These are phyloP conservation scores for Trachelus iudaicus DNA, from an alignment of 2,888 invertebrate genomes.

Conservation along the genomic window DNA sequence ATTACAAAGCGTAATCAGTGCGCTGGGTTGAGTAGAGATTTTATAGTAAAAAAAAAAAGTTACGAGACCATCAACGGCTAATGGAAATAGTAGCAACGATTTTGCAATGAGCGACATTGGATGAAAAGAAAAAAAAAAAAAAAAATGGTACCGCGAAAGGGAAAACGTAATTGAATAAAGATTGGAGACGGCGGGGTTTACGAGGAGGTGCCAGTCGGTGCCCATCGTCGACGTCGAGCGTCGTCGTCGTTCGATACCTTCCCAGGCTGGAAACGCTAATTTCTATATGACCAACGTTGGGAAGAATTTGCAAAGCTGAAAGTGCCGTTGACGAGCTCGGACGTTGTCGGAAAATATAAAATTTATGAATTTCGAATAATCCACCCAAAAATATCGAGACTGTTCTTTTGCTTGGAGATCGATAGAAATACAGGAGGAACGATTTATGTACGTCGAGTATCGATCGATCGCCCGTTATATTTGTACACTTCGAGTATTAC, in stretches of 20 bases:
- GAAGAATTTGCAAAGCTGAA: conserved; percentile 15
- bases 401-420: not conserved
- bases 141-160: not conserved
- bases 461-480: not conserved
- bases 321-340: conserved; percentile 32
- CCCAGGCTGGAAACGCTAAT: not conserved
- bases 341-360: not conserved
- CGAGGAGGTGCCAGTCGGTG: conserved; percentile 31
- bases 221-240: conserved; percentile 31
- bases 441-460: not conserved
- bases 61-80: not conserved
- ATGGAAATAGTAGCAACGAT: not conserved
- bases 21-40: not conserved
- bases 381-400: not conserved
- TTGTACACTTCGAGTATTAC: not conserved
- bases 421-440: not conserved
- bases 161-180: conserved; percentile 6
- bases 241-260: not conserved
- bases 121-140: not conserved
- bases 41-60: not conserved
- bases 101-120: not conserved
- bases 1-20: not conserved
- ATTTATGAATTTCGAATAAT: not conserved
- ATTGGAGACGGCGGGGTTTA: conserved; percentile 5
- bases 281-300: not conserved